Evolutionary conservation across 2,888 invertebrate species (phyloP).

Genomic region (Baronia brevicornis): DNA sequence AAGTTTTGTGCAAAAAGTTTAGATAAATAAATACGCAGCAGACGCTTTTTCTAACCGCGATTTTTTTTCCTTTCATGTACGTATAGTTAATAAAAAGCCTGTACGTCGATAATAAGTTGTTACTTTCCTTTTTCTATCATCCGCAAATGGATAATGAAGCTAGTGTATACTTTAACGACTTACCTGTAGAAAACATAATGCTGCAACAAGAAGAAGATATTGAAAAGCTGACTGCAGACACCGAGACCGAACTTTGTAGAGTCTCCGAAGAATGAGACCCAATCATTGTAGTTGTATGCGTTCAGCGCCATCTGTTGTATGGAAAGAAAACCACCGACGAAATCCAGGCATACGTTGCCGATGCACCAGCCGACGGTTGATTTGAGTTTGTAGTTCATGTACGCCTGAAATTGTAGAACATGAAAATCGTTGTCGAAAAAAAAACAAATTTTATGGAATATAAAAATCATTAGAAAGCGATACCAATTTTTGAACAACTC

Average conservation of each 20-base stretch:
- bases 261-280: constrained; percentile 97
- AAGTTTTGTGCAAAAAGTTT: no score
- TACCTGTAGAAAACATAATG: constrained; percentile 96
- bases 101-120: no score
- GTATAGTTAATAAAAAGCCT: no score
- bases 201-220: constrained; percentile 96
- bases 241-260: constrained; percentile 98
- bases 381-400: constrained; percentile 96
- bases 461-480: no score
- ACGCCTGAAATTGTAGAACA: constrained; percentile 81
- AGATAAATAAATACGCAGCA: no score
- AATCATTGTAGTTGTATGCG: constrained; percentile 96
- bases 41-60: no score
- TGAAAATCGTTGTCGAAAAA: background rate
- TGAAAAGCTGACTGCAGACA: constrained; percentile 96
- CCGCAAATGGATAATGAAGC: no score
- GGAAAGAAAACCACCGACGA: constrained; percentile 94
- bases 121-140: no score
- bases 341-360: constrained; percentile 97
- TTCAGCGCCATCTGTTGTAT: constrained; percentile 97
- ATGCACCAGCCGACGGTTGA: constrained; percentile 99
- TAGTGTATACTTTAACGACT: no score
- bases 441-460: no score
- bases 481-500: no score
- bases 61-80: no score